phyloP scores from a whole-genome alignment of 2,113 vertebrate genomes.

The Saccopteryx leptura region DNA sequence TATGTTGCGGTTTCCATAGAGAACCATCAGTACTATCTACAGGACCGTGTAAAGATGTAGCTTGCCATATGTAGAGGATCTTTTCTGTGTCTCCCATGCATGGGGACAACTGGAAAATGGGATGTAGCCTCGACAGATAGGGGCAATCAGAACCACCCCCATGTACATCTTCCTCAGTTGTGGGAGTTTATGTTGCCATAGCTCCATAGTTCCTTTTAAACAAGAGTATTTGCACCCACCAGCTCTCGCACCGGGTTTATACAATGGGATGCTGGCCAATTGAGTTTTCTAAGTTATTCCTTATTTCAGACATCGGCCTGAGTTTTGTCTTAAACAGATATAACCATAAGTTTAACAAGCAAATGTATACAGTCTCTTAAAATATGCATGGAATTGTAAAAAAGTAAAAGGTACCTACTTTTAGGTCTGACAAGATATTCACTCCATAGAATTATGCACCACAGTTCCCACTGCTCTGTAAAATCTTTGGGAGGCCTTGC shows the following conservation, averaged over 20 bases:
- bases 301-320: slow-evolving; percentile 3
- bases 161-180: accelerated
- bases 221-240: background rate
- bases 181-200: background rate
- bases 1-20: background rate
- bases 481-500: slow-evolving; percentile 66
- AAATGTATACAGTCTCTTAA: background rate
- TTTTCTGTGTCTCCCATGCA: background rate
- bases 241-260: background rate
- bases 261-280: background rate
- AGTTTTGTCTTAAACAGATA: slow-evolving; percentile 10
- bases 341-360: background rate
- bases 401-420: slow-evolving; percentile 43
- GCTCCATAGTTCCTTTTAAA: background rate
- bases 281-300: background rate
- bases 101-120: background rate
- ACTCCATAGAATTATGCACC: background rate
- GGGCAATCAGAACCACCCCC: background rate
- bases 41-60: background rate
- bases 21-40: background rate
- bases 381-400: background rate
- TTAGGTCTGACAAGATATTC: slow-evolving; percentile 62
- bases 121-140: background rate
- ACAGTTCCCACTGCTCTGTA: background rate
- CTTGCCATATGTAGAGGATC: background rate